phyloP scores from a whole-genome alignment of 2,888 invertebrate genomes.

The Ormia ochracea region DNA sequence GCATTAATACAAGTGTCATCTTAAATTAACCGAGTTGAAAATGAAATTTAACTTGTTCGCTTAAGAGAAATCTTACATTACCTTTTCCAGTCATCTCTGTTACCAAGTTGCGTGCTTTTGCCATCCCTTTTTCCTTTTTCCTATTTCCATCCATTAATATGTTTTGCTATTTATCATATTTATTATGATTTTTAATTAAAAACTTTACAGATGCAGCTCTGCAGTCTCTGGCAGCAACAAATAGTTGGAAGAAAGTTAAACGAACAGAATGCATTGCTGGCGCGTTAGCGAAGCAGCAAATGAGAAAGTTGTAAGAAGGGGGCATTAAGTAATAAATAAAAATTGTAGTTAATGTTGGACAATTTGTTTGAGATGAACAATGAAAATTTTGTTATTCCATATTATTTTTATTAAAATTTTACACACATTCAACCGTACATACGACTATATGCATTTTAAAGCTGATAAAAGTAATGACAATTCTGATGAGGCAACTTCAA shows the following conservation, averaged over 20 bases:
- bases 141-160: slow-evolving; percentile 16
- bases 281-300: not conserved
- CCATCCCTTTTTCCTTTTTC: not conserved
- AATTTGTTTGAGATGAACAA: slow-evolving; percentile 47
- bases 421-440: too few species aligned
- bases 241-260: not conserved
- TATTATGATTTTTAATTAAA: slow-evolving; percentile 63
- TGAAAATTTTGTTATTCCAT: too few species aligned
- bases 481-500: not conserved
- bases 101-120: not conserved
- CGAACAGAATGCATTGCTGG: not conserved
- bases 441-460: not conserved
- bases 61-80: slow-evolving; percentile 24
- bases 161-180: slow-evolving; percentile 56
- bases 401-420: too few species aligned
- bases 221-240: not conserved
- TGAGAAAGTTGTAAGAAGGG: not conserved
- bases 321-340: slow-evolving; percentile 38
- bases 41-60: slow-evolving; percentile 44
- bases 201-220: slow-evolving; percentile 49
- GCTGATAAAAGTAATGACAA: not conserved
- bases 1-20: slow-evolving; percentile 62
- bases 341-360: slow-evolving; percentile 48
- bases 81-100: not conserved
- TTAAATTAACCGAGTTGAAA: slow-evolving; percentile 58